Base-by-base conservation (phyloP, 2,888 invertebrate species). In the Andrena camellia region DNA sequence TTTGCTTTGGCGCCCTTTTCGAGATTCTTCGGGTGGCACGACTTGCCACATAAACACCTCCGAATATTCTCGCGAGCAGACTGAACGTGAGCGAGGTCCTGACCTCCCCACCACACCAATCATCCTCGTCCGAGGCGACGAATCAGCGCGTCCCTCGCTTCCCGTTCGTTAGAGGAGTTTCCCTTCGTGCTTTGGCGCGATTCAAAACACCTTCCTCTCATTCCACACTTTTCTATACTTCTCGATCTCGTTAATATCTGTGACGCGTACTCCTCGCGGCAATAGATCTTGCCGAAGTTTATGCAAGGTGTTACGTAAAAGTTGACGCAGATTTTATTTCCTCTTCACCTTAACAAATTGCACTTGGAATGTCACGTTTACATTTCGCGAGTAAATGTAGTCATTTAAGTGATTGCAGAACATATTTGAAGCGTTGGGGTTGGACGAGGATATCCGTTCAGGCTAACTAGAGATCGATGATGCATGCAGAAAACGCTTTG, bases 1-100 rank as follows among this genome's bases (percentile, higher is more conserved):
- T 86, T 84, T 78, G 59, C 52, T 81, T 66, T 74, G 35, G 57
- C 74, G 83, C 75, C 42, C 70, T 85, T 85, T 87, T 85, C 89
- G 81, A 89, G 88, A 88, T 17, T 33, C 62, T 88, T 87, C 87
- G 69, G 81, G 17, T 6, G 26, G 57, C 48, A 64, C 77, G 17
- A 77, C 72, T 81, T 66, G 79, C 72, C 0, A 13, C 10, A 13
- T 23, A 59, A 20, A 0, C 20, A 42, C 48, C 42, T 57, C 33
- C 50, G 62, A 33, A 75, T 3, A 33, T 35, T 66, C 60, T 62
- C 50, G 66, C 33, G 48, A 62, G 8, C 4, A 42, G n/a, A 57
- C 20, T 17, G 73, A 66, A 57, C 13, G 10, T 20, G 57, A 57
- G 4, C 17, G 31, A 60, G 3, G 7, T 35, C 17, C 48, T 1